Percentiles rank a stretch among this genome's conserved stretches.
These are phyloP conservation scores for Ranitomeya imitator DNA, from an alignment of 2,113 vertebrate genomes.

Conservation along the genomic window DNA sequence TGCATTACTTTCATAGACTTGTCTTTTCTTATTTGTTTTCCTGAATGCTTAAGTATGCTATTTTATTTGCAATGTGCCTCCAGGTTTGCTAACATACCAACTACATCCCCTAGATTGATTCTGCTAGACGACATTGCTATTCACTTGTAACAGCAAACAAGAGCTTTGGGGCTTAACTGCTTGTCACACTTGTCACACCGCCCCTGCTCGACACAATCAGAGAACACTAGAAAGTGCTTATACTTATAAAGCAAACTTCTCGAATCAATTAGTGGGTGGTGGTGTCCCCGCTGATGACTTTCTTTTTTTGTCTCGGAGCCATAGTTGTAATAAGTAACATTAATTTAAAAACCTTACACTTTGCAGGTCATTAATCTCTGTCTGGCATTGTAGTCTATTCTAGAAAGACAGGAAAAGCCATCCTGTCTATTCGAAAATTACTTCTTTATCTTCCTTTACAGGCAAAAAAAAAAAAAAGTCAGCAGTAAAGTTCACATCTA, in stretches of 20 bases:
- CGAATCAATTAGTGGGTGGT: conserved; percentile 46
- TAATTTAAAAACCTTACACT: conserved; percentile 53
- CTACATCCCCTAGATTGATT: conserved; percentile 24
- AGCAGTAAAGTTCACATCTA: conserved; percentile 36
- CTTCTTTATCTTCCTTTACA: conserved; percentile 48
- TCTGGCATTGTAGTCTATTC: conserved; percentile 40
- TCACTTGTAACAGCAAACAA: conserved; percentile 37
- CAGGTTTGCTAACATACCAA: conserved; percentile 16
- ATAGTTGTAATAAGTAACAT: conserved; percentile 56
- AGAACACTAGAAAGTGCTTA: conserved; percentile 47
- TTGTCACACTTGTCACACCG: conserved; percentile 28
- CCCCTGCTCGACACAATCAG: not conserved
- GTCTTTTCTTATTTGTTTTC: not conserved
- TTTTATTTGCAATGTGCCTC: conserved; percentile 9
- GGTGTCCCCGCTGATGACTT: conserved; percentile 30
- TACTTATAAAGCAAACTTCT: conserved; percentile 48
- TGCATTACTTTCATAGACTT: not conserved
- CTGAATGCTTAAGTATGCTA: conserved; percentile 1
- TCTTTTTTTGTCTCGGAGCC: conserved; percentile 43
- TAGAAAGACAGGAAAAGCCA: conserved; percentile 20
- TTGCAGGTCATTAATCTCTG: conserved; percentile 47
- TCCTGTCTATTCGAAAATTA: conserved; percentile 28
- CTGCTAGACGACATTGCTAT: conserved; percentile 21
- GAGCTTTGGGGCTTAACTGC: conserved; percentile 21
- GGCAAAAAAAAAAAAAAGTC: conserved; percentile 27